A percentile compares a stretch with the other conserved stretches of the same genome.
Conservation (phyloP, 2,888 invertebrate species). For the Blomia tropicalis region DNA sequence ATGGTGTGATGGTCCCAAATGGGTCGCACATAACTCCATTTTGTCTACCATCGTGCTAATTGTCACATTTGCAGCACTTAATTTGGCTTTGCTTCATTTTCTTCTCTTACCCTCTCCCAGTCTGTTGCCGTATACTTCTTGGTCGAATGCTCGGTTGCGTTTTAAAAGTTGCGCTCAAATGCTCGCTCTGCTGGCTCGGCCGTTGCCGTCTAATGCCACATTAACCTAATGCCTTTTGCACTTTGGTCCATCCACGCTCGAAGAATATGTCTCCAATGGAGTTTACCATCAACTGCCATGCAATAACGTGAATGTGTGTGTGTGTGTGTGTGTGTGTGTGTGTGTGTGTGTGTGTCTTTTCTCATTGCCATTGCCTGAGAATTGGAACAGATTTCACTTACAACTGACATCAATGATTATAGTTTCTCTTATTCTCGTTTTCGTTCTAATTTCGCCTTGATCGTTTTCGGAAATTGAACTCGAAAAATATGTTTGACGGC, state of each 20-base stretch:
- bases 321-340: no score
- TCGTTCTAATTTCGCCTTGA: constrained; percentile 7
- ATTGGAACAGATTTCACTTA: constrained; percentile 8
- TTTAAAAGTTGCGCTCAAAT: constrained; percentile 4
- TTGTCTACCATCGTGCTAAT: constrained; percentile 9
- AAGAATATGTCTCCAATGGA: no score
- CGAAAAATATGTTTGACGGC: neutral
- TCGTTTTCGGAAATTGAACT: constrained; percentile 11
- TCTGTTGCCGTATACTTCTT: neutral
- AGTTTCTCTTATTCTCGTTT: neutral
- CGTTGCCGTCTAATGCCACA: neutral
- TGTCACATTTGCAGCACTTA: constrained; percentile 10
- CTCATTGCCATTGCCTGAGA: neutral
- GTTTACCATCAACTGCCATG: neutral
- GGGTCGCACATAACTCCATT: neutral
- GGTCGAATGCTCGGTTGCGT: constrained; percentile 1
- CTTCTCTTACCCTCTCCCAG: neutral
- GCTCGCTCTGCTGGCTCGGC: no score
- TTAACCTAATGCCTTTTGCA: constrained; percentile 15
- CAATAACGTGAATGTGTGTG: neutral
- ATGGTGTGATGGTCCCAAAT: neutral
- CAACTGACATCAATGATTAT: neutral
- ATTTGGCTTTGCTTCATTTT: neutral
- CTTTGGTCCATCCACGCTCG: no score
- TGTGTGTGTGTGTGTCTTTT: no score